Evolutionary conservation across 2,888 invertebrate genomes (phyloP).

Genomic region (Macrophya annulata): DNA sequence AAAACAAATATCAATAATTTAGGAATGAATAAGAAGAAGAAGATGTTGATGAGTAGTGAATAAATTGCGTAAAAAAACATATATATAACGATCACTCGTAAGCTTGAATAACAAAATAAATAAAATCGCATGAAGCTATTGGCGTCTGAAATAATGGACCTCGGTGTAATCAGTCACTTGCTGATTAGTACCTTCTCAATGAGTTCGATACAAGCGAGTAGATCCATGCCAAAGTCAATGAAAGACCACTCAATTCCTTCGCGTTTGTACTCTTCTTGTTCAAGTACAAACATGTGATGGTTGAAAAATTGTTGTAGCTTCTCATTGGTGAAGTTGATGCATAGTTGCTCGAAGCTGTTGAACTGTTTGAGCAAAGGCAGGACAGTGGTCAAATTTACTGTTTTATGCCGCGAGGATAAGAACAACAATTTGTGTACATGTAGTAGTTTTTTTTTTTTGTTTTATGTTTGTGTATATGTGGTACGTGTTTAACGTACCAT

Average conservation of each 20-base stretch:
- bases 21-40: not conserved
- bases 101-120: not conserved
- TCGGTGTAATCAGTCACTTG: conserved; percentile 55
- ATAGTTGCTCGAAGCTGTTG: conserved; percentile 90
- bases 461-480: too few relatives aligned
- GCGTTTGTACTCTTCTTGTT: conserved; percentile 89
- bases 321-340: conserved; percentile 91
- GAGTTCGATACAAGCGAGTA: conserved; percentile 91
- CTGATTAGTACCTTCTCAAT: conserved; percentile 86
- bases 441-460: too few relatives aligned
- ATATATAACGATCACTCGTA: conserved; percentile 29
- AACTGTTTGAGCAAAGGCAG: conserved; percentile 80
- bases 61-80: not conserved
- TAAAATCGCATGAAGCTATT: conserved; percentile 38
- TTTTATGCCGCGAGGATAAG: conserved; percentile 64
- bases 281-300: conserved; percentile 90
- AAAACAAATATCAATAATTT: not conserved
- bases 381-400: conserved; percentile 74
- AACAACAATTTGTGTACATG: too few relatives aligned
- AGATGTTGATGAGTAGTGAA: not conserved
- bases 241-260: conserved; percentile 90
- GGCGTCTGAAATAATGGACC: conserved; percentile 12
- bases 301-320: conserved; percentile 91
- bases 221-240: conserved; percentile 91
- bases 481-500: not conserved